phyloP scores from a whole-genome alignment of 2,113 vertebrate species.

The Hiodon tergisus region DNA sequence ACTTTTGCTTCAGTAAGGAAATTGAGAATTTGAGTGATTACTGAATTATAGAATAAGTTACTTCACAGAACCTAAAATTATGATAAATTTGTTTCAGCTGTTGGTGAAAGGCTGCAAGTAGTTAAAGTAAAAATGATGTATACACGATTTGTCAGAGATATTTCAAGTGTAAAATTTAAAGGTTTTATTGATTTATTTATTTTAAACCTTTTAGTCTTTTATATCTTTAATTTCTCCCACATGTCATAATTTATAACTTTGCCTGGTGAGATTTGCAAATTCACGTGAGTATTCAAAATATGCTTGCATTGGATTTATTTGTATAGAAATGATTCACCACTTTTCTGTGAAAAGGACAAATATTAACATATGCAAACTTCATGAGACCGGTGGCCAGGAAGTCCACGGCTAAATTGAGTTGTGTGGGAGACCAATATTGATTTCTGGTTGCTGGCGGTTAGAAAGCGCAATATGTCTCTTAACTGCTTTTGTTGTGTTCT shows the following conservation, averaged over 20 bases:
- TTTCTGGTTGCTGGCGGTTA: background rate
- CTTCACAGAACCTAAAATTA: no score
- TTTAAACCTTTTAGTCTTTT: conserved; percentile 52
- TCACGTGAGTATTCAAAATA: background rate
- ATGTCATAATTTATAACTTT: conserved; percentile 45
- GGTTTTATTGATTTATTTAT: conserved; percentile 56
- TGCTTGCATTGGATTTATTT: background rate
- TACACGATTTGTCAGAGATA: conserved; percentile 85
- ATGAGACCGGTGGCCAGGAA: background rate
- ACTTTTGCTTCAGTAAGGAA: no score
- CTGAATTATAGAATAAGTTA: conserved; percentile 31
- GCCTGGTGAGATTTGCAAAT: background rate
- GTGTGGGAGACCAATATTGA: background rate
- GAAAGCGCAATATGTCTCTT: background rate
- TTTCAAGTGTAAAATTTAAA: conserved; percentile 77
- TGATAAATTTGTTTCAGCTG: conserved; percentile 68
- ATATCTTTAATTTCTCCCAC: conserved; percentile 64
- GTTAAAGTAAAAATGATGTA: conserved; percentile 73
- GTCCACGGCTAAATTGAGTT: background rate
- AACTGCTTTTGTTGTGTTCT: background rate
- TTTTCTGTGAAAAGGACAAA: background rate
- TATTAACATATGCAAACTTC: background rate
- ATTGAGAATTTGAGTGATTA: background rate
- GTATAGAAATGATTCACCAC: background rate
- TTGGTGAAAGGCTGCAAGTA: conserved; percentile 75